Percentiles rank a stretch among this genome's conserved stretches.
Conservation (phyloP, 2,888 invertebrate genomes). For the Synergus gifuensis region DNA sequence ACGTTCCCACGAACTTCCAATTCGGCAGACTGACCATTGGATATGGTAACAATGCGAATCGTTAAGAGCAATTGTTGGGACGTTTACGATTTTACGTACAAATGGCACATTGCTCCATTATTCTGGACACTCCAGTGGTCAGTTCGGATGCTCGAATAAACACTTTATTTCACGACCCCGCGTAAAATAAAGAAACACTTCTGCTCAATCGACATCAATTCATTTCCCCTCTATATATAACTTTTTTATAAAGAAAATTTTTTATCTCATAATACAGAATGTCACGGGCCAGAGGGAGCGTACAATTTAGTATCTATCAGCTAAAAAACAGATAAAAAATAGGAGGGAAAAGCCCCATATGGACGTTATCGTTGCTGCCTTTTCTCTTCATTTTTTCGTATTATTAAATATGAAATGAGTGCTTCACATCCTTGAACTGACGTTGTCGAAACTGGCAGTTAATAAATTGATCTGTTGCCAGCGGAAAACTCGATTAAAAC, state of each 20-base stretch:
- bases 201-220: slow-evolving; percentile 17
- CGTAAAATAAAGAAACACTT: slow-evolving; percentile 19
- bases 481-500: slow-evolving; percentile 18
- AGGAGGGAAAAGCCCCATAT: slow-evolving; percentile 16
- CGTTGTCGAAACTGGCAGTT: neutral
- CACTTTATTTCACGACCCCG: neutral
- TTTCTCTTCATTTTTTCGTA: neutral
- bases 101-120: slow-evolving; percentile 51
- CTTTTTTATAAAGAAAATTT: slow-evolving; percentile 1
- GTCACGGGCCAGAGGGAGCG: neutral
- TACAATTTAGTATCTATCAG: neutral
- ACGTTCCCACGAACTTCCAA: slow-evolving; percentile 56
- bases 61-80: slow-evolving; percentile 65
- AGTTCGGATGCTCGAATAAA: slow-evolving; percentile 20
- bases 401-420: neutral
- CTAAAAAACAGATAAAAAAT: neutral
- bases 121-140: slow-evolving; percentile 40
- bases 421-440: neutral
- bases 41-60: slow-evolving; percentile 57
- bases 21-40: slow-evolving; percentile 58
- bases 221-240: neutral
- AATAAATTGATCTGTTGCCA: slow-evolving; percentile 19
- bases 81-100: slow-evolving; percentile 65
- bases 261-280: neutral
- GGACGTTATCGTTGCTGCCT: neutral